Percentiles rank a stretch among this genome's conserved stretches.
phyloP scores from a whole-genome alignment of 2,113 vertebrate species.

The Misgurnus mizolepis region DNA sequence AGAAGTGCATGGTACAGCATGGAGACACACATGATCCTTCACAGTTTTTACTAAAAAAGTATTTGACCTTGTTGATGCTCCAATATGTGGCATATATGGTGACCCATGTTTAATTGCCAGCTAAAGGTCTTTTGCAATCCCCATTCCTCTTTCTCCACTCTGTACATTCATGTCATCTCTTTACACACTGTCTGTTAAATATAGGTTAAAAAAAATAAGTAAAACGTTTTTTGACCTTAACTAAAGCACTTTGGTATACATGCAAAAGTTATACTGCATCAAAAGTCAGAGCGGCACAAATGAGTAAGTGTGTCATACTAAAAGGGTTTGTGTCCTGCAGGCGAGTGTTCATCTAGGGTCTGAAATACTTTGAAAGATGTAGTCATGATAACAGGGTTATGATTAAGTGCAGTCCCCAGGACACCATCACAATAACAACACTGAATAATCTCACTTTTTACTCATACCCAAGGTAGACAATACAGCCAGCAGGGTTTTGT shows the following conservation, averaged over 20 bases:
- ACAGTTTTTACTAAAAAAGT: too few species aligned
- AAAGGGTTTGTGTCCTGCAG: conserved; percentile 28
- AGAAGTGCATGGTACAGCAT: background rate
- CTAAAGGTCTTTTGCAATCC: too few species aligned
- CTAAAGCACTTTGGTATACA: background rate
- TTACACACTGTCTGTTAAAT: too few species aligned
- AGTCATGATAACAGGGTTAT: conserved; percentile 28
- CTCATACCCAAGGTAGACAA: background rate
- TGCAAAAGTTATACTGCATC: background rate
- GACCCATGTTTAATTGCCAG: too few species aligned
- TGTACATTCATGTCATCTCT: too few species aligned
- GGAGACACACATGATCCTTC: background rate
- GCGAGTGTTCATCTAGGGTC: conserved; percentile 9
- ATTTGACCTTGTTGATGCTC: too few species aligned
- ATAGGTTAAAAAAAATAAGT: too few species aligned
- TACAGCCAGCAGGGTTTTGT: background rate
- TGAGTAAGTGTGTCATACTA: background rate
- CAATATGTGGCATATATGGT: too few species aligned
- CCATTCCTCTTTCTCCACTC: too few species aligned
- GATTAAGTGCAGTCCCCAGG: conserved; percentile 17
- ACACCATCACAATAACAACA: conserved; percentile 5
- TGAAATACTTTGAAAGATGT: background rate
- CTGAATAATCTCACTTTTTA: background rate
- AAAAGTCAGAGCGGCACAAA: conserved; percentile 12
- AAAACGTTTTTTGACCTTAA: background rate